phyloP scores from a whole-genome alignment of 2,797 vertebrate genomes.

The Tympanoctomys barrerae region DNA sequence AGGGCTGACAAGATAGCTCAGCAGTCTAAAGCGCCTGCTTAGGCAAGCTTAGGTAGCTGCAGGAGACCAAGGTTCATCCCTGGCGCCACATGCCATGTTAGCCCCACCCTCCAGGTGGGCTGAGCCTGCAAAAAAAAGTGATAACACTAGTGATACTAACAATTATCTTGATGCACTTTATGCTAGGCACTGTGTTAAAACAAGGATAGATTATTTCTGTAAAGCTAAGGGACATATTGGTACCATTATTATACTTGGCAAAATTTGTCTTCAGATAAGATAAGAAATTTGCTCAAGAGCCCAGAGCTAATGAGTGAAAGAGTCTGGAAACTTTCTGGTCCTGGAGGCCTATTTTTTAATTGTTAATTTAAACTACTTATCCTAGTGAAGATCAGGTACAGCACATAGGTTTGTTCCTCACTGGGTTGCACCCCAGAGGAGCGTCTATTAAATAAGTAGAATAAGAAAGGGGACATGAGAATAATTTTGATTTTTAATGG shows the following conservation, averaged over 20 bases:
- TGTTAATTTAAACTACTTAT: constrained; percentile 1
- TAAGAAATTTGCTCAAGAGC: constrained; percentile 11
- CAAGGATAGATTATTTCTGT: constrained; percentile 19
- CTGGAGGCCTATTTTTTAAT: background rate
- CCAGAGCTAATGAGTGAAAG: background rate
- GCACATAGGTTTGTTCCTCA: background rate
- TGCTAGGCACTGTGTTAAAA: background rate
- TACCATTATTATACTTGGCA: background rate
- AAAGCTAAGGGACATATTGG: background rate
- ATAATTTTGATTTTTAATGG: background rate
- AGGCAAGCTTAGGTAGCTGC: too few species aligned
- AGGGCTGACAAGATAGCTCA: background rate
- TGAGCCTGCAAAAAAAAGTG: background rate
- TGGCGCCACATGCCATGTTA: too few species aligned
- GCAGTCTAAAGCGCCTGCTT: too few species aligned
- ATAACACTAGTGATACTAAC: background rate
- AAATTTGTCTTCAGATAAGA: background rate
- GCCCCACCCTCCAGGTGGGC: too few species aligned
- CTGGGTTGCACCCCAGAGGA: background rate
- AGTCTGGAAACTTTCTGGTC: background rate
- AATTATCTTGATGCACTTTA: background rate
- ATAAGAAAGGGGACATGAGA: background rate
- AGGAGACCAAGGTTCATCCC: too few species aligned
- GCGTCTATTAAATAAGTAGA: background rate
- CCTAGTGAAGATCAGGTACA: background rate